phyloP scores from a whole-genome alignment of 2,113 vertebrate genomes.

The Uria lomvia region DNA sequence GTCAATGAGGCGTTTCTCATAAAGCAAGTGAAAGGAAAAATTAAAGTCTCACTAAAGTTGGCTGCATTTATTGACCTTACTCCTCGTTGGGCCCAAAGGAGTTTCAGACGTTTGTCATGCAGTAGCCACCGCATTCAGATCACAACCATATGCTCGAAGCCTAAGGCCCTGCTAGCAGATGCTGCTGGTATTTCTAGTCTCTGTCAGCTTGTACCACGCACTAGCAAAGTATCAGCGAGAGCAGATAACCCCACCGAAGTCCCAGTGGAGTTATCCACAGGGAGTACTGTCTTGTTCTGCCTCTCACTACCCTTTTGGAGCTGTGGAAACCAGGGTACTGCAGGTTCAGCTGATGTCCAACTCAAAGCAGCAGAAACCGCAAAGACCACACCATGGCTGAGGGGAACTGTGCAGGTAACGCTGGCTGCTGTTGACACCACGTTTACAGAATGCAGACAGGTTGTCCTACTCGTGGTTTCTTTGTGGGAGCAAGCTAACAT shows the following conservation, averaged over 20 bases:
- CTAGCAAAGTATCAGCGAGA: background rate
- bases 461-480: accelerated
- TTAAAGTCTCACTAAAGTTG: background rate
- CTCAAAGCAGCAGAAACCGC: background rate
- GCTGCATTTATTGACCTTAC: background rate
- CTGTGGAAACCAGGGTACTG: background rate
- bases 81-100: background rate
- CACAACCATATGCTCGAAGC: accelerated
- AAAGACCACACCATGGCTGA: background rate
- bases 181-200: background rate
- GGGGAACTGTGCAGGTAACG: background rate
- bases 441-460: background rate
- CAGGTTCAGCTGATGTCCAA: background rate
- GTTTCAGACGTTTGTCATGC: background rate
- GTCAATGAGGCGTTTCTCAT: background rate
- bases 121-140: background rate
- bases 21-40: background rate
- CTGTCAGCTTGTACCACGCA: too few species aligned
- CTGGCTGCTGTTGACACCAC: background rate
- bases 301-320: accelerated
- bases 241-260: background rate
- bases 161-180: background rate
- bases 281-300: background rate
- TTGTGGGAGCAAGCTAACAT: background rate
- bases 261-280: background rate